Evolutionary conservation across 2,113 vertebrate genomes (phyloP), one percentile per base, ranked within the genome.

Genomic region (Zosterops pallidus): DNA sequence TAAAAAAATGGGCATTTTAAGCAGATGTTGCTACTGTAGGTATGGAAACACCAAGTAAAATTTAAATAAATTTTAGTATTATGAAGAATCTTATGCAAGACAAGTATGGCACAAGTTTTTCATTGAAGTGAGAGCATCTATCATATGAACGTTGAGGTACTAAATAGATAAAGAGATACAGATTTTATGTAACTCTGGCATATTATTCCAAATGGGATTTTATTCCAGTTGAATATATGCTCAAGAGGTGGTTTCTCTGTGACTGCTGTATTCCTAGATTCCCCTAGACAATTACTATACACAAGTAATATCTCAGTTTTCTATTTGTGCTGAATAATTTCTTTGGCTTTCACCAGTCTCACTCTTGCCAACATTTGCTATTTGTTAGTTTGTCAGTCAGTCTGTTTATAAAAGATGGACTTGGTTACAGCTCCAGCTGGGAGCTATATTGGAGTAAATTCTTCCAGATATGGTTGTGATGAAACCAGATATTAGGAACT

Each of bases 371-470:
- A 49, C 80, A 87, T 96, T 96, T 95, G 89, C 56, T 81, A 67
- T 93, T 96, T 86, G 39, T 93, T 94, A 92, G 29, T 76, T 92
- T 93, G 72, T 83, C 80, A 93, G 53, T 84, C 69, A 83, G 22
- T 26, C 78, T 77, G 31, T 69, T 94, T 83, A 68, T 80, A 79
- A 84, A 89, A 91, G 67, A 94, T 81, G 60, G 65, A 83, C 56
- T 91, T 87, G 83, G 93, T 95, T 93, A 87, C 44, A 83, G 63
- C 70, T 93, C 85, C 94, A 94, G 85, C 87, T 96, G 87, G 75
- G 70, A 95, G 22, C 24, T 85, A 92, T 95, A 94, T 70, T 86
- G 85, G 88, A 90, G 41, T 59, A 96, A 91, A 95, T 93, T 95
- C 59, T 92, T 95, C 74, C 62, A 83, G 71, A 93, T 63, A 69